Conservation (phyloP, 2,113 vertebrate genomes). For the Heterochromis multidens region DNA sequence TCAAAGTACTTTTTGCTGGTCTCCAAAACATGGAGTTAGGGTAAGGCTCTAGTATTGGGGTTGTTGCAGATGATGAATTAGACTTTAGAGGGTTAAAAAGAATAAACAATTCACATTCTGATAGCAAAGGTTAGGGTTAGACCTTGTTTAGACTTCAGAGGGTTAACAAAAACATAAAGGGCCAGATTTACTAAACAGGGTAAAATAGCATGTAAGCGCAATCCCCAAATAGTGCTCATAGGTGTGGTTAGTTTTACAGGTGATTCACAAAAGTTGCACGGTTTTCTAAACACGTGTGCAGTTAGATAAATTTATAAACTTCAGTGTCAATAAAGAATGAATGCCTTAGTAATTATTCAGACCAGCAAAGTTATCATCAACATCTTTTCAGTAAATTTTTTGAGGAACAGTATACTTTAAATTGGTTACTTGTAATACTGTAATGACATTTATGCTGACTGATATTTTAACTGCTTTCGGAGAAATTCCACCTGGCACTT, state of each 20-base stretch:
- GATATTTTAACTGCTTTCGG: background rate
- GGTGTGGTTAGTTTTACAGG: background rate
- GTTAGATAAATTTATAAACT: too few species aligned
- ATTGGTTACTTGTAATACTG: too few species aligned
- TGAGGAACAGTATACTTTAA: too few species aligned
- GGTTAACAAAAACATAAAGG: background rate
- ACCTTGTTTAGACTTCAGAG: too few species aligned
- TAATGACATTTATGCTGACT: too few species aligned
- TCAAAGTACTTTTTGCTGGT: background rate
- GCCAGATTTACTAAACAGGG: background rate
- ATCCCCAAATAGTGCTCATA: background rate
- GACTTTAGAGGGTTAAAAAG: background rate
- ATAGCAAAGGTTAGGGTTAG: too few species aligned
- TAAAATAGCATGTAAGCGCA: background rate
- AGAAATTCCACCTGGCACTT: too few species aligned
- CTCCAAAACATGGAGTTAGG: rapidly evolving
- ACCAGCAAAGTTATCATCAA: too few species aligned
- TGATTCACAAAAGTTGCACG: background rate
- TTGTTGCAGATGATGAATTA: background rate
- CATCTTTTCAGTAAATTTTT: too few species aligned
- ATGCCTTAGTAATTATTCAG: too few species aligned
- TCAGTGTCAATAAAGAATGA: too few species aligned
- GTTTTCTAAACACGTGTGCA: background rate
- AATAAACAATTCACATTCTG: background rate
- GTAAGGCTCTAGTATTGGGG: background rate